Evolutionary conservation across 1,140 invertebrate species (phyloP).

Genomic region (Antheraea mylitta): DNA sequence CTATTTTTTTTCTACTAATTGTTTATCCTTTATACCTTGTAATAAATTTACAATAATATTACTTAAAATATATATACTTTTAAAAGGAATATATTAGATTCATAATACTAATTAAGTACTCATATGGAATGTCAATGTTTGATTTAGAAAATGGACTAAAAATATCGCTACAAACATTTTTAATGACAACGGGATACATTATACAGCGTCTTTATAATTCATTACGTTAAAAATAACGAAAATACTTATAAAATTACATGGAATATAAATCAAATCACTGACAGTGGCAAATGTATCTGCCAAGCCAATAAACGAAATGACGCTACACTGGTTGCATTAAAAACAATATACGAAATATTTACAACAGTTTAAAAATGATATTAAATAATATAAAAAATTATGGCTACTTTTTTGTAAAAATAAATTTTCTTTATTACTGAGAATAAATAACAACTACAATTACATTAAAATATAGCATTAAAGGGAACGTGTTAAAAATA

Average conservation of each 20-base stretch:
- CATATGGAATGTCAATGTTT: slow-evolving; percentile 43
- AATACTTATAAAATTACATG: not conserved
- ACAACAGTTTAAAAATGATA: not conserved
- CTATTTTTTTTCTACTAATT: not conserved
- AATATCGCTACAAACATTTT: not conserved
- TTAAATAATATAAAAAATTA: too few species aligned
- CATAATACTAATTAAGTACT: slow-evolving; percentile 53
- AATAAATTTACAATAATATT: not conserved
- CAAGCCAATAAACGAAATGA: not conserved
- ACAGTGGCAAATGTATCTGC: not conserved
- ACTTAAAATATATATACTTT: slow-evolving; percentile 9
- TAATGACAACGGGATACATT: not conserved
- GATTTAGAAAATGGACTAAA: not conserved
- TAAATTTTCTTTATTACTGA: too few species aligned
- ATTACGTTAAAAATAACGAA: not conserved
- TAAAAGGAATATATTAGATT: slow-evolving; percentile 12
- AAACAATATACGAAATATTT: not conserved
- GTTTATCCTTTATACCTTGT: not conserved
- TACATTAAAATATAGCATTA: too few species aligned
- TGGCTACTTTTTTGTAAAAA: too few species aligned
- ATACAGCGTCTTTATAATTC: not conserved
- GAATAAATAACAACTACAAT: too few species aligned
- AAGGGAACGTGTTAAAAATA: too few species aligned
- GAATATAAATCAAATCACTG: not conserved
- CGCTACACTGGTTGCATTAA: not conserved